Base-by-base conservation (phyloP, 1,140 invertebrate genomes). In the Hirudo medicinalis region DNA sequence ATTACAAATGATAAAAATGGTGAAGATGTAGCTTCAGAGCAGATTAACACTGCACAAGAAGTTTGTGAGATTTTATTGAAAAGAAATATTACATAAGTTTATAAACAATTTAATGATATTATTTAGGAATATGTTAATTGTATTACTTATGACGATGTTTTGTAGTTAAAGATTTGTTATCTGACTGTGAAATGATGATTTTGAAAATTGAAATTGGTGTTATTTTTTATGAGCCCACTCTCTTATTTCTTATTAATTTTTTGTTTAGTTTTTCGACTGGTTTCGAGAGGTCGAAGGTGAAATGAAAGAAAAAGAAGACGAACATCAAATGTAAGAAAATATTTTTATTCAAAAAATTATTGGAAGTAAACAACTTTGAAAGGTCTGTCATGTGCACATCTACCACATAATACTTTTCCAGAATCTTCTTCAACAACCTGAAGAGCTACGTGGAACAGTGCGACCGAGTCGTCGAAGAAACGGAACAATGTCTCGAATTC, bases 381-480 rank as follows among this genome's bases (percentile, higher is more conserved):
- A 53, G 69, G 36, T 19, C 20, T 20, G 36, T 22, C n/a, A 29
- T 53, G 27, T 70, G 25, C 25, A 49, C 20, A 17, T 67, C 54
- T 22, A 9, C 20, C 54, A 8, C 36, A n/a, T 49, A 17, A 55
- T 27, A 32, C 15, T 19, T 29, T 60, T 76, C 19, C 74, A 83
- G 81, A 43, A 71, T 82, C 11, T 91, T 90, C 79, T 84, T 89
- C 54, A 85, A 87, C 57, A 87, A 90, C 77, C 78, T 92, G 63
- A 84, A 87, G 75, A 82, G 84, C 22, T 85, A 89, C 71, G 84
- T 86, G 74, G 81, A 85, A 55, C 88, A 91, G 77, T 92, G 90
- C 83, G 81, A 87, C 29, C 81, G 85, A 19, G 84, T 94, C 63
- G 84, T 87, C 20, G 76, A 84, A 72, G 84, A 91, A 83, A 89